Conservation (phyloP, 1,140 invertebrate genomes). For the Caenorhabditis latens region DNA sequence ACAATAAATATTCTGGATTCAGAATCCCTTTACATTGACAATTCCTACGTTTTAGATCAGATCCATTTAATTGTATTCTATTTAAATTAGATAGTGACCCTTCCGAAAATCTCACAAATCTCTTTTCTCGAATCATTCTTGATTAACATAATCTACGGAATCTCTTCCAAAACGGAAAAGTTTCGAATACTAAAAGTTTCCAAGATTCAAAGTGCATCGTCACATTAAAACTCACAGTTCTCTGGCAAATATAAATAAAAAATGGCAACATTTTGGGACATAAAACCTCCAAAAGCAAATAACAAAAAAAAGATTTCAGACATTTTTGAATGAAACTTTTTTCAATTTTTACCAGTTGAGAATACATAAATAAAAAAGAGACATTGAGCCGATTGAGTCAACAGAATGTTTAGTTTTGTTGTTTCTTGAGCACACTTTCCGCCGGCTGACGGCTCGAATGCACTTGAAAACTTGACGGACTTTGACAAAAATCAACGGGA, state of each 20-base stretch:
- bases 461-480: constrained; percentile 38
- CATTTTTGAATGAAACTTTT: not conserved
- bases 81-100: no score
- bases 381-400: constrained; percentile 53
- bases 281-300: constrained; percentile 45
- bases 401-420: constrained; percentile 53
- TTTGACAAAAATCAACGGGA: not conserved
- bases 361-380: constrained; percentile 19
- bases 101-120: constrained; percentile 32
- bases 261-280: constrained; percentile 33
- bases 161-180: not conserved
- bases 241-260: constrained; percentile 31
- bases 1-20: no score
- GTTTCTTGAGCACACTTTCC: constrained; percentile 42
- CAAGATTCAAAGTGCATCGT: not conserved
- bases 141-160: constrained; percentile 16
- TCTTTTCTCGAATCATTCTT: not conserved
- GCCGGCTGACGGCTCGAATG: not conserved
- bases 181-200: no score
- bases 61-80: no score
- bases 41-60: no score
- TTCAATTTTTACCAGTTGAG: constrained; percentile 22
- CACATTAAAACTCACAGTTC: not conserved
- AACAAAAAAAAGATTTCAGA: constrained; percentile 20
- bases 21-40: no score